These are phyloP conservation scores for Drosophila ficusphila DNA, from an alignment of 1,140 invertebrate species.

Conservation along the genomic window DNA sequence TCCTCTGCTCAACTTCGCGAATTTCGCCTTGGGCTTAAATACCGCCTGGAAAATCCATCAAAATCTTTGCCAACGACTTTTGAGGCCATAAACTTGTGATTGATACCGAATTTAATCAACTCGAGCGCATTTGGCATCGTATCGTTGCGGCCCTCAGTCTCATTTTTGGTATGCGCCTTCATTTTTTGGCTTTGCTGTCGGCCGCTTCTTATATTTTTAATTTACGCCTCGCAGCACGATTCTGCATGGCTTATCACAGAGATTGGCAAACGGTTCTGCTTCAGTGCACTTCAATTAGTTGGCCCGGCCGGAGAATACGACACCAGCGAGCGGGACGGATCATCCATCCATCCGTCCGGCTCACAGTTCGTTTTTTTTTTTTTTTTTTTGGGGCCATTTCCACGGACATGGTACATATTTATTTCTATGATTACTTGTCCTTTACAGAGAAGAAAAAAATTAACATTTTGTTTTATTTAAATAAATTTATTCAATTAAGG, in stretches of 20 bases:
- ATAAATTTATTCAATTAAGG: neutral
- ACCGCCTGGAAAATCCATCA: constrained; percentile 73
- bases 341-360: constrained; percentile 15
- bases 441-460: neutral
- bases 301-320: constrained; percentile 56
- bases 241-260: constrained; percentile 80
- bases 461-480: neutral
- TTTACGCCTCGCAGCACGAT: constrained; percentile 78
- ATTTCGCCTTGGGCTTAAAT: constrained; percentile 43
- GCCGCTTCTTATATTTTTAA: constrained; percentile 71
- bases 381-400: constrained; percentile 26
- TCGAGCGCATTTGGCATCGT: constrained; percentile 51
- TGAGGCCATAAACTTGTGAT: constrained; percentile 81
- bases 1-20: neutral
- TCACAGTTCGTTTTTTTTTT: no score
- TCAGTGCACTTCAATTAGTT: constrained; percentile 81
- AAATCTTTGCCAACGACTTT: constrained; percentile 74
- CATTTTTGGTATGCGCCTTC: constrained; percentile 18
- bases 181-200: constrained; percentile 18
- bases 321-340: constrained; percentile 20
- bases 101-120: constrained; percentile 81
- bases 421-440: constrained; percentile 31
- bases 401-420: constrained; percentile 30
- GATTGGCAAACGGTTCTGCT: constrained; percentile 80
- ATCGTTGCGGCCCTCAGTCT: neutral